Conservation (phyloP, 2,113 vertebrate species). For the Cygnus buccinator region DNA sequence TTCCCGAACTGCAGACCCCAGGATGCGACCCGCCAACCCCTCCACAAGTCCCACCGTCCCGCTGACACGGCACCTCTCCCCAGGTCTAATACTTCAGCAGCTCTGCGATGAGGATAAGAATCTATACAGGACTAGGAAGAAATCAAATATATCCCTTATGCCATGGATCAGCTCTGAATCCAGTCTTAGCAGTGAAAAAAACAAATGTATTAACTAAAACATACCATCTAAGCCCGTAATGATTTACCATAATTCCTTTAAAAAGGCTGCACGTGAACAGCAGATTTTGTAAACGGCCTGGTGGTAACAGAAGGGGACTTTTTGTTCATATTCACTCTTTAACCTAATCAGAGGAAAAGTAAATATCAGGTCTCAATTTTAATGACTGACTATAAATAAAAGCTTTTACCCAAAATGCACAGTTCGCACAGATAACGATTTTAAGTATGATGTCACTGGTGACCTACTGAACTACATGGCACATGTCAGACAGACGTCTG, state of each 20-base stretch:
- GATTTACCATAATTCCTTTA: constrained; percentile 15
- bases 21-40: neutral
- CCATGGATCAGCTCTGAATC: neutral
- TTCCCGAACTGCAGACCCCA: neutral
- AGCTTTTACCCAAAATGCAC: constrained; percentile 62
- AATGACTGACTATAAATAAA: constrained; percentile 68
- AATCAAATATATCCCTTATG: neutral
- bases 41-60: neutral
- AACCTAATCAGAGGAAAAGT: constrained; percentile 65
- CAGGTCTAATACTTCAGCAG: neutral
- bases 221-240: neutral
- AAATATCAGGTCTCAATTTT: constrained; percentile 64
- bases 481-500: constrained; percentile 70
- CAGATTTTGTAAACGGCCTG: constrained; percentile 7
- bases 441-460: constrained; percentile 65
- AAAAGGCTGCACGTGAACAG: neutral
- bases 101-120: neutral
- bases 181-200: neutral
- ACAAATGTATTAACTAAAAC: constrained; percentile 4
- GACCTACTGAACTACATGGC: constrained; percentile 65
- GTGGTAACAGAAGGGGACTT: constrained; percentile 8
- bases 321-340: constrained; percentile 55
- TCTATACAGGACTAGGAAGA: neutral
- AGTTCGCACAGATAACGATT: constrained; percentile 55
- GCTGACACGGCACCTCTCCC: neutral